Percentiles rank a stretch among this genome's conserved stretches.
These are phyloP conservation scores for zebrafish (Danio rerio) DNA, from an alignment of 2,113 vertebrate species.

Conservation along the genomic window GRCz12tu NC_133192.1:39517501-39518000, in stretches of 20 bases:
- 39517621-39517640: not conserved
- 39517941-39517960: not conserved
- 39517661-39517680: not conserved
- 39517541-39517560: constrained; percentile 3
- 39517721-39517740: too few species aligned
- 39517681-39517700: too few species aligned
- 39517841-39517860: not conserved
- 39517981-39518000: not conserved
- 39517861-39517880: constrained; percentile 11
- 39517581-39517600: constrained; percentile 24
- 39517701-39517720: too few species aligned
- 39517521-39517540: constrained; percentile 36
- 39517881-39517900: not conserved
- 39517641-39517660: not conserved
- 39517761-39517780: not conserved
- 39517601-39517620: constrained; percentile 39
- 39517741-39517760: not conserved
- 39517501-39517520: not conserved
- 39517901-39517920: not conserved
- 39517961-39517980: not conserved
- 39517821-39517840: not conserved
- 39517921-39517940: not conserved
- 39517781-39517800: not conserved
- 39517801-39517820: not conserved
- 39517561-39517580: constrained; percentile 12